A percentile compares a stretch with the other conserved stretches of the same genome.
Evolutionary conservation across 2,888 invertebrate genomes (phyloP).

Genomic region (Hirtodrosophila confusa): DNA sequence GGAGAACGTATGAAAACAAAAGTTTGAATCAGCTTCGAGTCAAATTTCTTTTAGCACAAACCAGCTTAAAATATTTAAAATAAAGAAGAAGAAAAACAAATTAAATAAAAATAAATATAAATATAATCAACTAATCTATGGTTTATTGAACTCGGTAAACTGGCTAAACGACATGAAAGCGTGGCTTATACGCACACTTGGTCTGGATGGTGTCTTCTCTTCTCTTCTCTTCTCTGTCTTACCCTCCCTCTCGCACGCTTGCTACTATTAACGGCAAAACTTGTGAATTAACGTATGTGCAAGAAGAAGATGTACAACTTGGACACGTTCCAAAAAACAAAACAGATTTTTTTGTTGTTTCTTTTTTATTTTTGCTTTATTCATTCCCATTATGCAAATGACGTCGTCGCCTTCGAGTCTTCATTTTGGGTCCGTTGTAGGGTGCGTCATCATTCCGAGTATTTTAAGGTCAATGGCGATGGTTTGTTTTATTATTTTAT

Average conservation of each 20-base stretch:
- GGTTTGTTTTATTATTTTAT: slow-evolving; percentile 1
- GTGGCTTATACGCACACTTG: slow-evolving; percentile 15
- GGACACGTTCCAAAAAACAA: slow-evolving; percentile 51
- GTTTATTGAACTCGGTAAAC: slow-evolving; percentile 65
- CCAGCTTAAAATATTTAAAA: slow-evolving; percentile 18
- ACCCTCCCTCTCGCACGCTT: slow-evolving; percentile 8
- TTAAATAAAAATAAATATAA: slow-evolving; percentile 1
- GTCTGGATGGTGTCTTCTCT: background rate
- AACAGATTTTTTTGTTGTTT: slow-evolving; percentile 11
- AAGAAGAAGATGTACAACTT: slow-evolving; percentile 36
- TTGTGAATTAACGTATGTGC: slow-evolving; percentile 55
- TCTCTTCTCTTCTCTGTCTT: background rate
- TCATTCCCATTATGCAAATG: slow-evolving; percentile 71
- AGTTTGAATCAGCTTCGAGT: slow-evolving; percentile 4
- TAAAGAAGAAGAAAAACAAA: background rate
- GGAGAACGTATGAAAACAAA: slow-evolving; percentile 21
- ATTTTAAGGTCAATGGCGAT: slow-evolving; percentile 54
- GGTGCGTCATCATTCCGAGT: slow-evolving; percentile 36
- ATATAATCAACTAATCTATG: slow-evolving; percentile 15
- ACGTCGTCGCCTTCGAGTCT: slow-evolving; percentile 17
- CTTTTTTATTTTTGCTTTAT: slow-evolving; percentile 31
- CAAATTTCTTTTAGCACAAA: slow-evolving; percentile 15
- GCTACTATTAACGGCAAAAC: slow-evolving; percentile 43
- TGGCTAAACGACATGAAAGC: slow-evolving; percentile 49
- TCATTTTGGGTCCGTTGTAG: slow-evolving; percentile 9